These are phyloP conservation scores for Dysmachus trigonus DNA, from an alignment of 2,888 invertebrate species.

Conservation along the genomic window DNA sequence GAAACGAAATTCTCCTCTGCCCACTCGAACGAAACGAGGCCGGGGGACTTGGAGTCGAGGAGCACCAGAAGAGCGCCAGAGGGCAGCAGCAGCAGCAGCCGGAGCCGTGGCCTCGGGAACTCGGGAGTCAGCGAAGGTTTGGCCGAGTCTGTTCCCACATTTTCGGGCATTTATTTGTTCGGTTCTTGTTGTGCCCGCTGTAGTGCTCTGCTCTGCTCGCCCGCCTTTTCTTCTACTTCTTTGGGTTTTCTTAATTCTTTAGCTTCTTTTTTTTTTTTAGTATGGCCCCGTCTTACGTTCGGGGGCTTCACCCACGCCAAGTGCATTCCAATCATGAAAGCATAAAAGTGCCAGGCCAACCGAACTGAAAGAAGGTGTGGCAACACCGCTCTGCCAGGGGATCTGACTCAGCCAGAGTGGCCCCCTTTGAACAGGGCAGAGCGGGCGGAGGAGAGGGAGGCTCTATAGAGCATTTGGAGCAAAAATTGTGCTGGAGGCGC, in stretches of 20 bases:
- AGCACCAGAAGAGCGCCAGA: background rate
- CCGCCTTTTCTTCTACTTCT: background rate
- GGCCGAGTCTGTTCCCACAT: background rate
- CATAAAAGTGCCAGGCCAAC: conserved; percentile 8
- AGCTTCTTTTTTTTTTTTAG: background rate
- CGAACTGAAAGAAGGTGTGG: background rate
- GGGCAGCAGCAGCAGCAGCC: background rate
- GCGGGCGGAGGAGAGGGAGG: background rate
- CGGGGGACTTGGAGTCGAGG: background rate
- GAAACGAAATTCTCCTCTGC: background rate
- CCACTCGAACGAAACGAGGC: background rate
- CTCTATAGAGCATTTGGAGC: background rate
- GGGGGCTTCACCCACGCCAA: conserved; percentile 15
- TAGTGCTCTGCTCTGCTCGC: background rate
- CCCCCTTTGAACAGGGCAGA: background rate
- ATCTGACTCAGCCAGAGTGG: background rate
- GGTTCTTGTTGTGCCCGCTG: background rate
- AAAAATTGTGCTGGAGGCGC: background rate
- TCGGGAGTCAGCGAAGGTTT: background rate
- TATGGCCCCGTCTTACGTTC: background rate
- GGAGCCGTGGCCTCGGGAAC: background rate
- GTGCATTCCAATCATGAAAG: conserved; percentile 33
- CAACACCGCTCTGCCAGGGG: background rate
- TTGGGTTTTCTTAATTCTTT: background rate
- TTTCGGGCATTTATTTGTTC: background rate